phyloP scores from a whole-genome alignment of 1,140 invertebrate species.

The Cydia pomonella region DNA sequence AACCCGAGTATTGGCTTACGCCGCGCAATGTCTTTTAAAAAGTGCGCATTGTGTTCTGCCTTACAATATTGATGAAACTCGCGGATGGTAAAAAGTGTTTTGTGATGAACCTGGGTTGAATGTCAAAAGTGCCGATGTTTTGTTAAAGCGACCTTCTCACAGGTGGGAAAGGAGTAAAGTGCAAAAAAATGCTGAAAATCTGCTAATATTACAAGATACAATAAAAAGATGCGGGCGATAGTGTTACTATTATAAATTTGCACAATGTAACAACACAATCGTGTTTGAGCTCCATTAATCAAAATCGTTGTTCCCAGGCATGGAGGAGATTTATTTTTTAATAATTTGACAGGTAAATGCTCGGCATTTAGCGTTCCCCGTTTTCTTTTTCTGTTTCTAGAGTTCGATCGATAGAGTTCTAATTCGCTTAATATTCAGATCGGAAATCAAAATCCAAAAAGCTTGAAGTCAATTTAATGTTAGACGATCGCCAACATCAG shows the following conservation, averaged over 20 bases:
- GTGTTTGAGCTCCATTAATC: conserved; percentile 71
- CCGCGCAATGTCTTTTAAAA: conserved; percentile 26
- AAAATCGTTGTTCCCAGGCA: conserved; percentile 74
- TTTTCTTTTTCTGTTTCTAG: conserved; percentile 55
- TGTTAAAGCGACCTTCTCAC: conserved; percentile 42
- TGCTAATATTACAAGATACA: conserved; percentile 51
- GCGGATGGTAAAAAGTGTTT: conserved; percentile 47
- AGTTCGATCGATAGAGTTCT: conserved; percentile 19
- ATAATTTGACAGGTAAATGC: conserved; percentile 79
- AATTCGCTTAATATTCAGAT: not conserved
- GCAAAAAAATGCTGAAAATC: conserved; percentile 42
- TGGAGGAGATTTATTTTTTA: conserved; percentile 75
- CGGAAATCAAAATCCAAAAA: not conserved
- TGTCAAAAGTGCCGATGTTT: conserved; percentile 61
- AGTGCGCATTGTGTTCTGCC: conserved; percentile 45
- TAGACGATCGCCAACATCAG: not conserved
- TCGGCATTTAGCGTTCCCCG: conserved; percentile 71
- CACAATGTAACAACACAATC: conserved; percentile 67
- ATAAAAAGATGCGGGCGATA: conserved; percentile 57
- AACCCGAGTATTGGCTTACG: conserved; percentile 47
- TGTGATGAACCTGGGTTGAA: conserved; percentile 57
- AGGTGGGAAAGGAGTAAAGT: conserved; percentile 64
- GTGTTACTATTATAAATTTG: conserved; percentile 53
- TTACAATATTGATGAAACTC: conserved; percentile 16
- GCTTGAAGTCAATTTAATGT: not conserved